Evolutionary conservation across 2,113 vertebrate genomes (phyloP).

Genomic region (Callaeas wilsoni): DNA sequence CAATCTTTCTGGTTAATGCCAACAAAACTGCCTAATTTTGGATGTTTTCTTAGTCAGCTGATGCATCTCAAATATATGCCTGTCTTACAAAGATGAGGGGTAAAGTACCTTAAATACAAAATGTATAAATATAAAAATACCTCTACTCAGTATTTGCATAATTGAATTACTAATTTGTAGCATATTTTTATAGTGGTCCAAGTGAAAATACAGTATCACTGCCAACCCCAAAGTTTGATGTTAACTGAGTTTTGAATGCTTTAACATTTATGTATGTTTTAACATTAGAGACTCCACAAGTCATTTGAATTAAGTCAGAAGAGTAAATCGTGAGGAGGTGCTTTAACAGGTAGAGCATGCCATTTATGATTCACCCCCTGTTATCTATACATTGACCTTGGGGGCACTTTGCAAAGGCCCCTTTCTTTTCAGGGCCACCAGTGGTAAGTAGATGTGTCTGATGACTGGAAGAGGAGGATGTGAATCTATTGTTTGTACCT

Average conservation of each 20-base stretch:
- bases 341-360: neutral
- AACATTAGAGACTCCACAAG: neutral
- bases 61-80: slow-evolving; percentile 6
- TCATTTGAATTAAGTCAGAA: neutral
- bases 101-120: slow-evolving; percentile 15
- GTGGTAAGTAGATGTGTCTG: neutral
- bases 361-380: neutral
- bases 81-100: neutral
- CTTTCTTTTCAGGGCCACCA: neutral
- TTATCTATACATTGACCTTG: neutral
- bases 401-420: neutral
- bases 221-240: neutral
- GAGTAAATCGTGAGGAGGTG: neutral
- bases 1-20: slow-evolving; percentile 65
- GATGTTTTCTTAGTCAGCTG: slow-evolving; percentile 4
- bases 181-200: neutral
- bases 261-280: neutral
- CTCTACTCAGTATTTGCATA: neutral
- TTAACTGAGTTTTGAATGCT: neutral
- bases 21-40: slow-evolving; percentile 20
- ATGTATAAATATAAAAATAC: neutral
- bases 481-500: neutral
- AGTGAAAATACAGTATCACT: neutral
- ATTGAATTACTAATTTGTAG: slow-evolving; percentile 44
- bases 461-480: neutral